Evolutionary conservation across 1,140 invertebrate genomes (phyloP).

Genomic region (Agraylea sexmaculata): DNA sequence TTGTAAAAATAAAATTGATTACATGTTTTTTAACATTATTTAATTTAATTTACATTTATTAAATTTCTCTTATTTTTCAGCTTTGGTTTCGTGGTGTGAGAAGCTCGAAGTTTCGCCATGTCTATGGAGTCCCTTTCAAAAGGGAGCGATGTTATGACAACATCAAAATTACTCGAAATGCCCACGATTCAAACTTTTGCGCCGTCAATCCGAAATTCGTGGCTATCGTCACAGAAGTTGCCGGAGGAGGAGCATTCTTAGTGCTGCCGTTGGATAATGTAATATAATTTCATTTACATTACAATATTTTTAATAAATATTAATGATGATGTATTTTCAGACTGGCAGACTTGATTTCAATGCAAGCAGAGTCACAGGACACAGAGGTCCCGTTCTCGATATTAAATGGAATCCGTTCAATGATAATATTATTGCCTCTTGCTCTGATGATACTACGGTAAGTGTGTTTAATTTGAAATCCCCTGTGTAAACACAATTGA

Average conservation of each 20-base stretch:
- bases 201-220: constrained; percentile 91
- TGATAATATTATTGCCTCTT: constrained; percentile 91
- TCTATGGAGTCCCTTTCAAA: constrained; percentile 80
- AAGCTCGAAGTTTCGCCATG: constrained; percentile 85
- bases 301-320: neutral
- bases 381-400: constrained; percentile 71
- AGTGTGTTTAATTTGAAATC: constrained; percentile 31
- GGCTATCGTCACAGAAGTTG: constrained; percentile 86
- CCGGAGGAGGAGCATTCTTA: constrained; percentile 86
- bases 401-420: constrained; percentile 89
- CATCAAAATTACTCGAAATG: constrained; percentile 84
- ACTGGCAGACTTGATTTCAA: constrained; percentile 67
- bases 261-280: constrained; percentile 84
- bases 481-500: no score
- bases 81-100: constrained; percentile 74
- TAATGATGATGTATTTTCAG: constrained; percentile 33
- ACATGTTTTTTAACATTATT: no score
- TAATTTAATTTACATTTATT: no score
- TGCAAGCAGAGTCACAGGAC: constrained; percentile 65
- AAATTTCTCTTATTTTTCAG: constrained; percentile 44
- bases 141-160: constrained; percentile 86
- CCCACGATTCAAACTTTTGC: constrained; percentile 86
- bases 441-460: constrained; percentile 86
- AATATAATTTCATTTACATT: constrained; percentile 30
- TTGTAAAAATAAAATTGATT: no score